Base-by-base conservation (phyloP, 2,888 invertebrate genomes). In the Drosophila falleni region DNA sequence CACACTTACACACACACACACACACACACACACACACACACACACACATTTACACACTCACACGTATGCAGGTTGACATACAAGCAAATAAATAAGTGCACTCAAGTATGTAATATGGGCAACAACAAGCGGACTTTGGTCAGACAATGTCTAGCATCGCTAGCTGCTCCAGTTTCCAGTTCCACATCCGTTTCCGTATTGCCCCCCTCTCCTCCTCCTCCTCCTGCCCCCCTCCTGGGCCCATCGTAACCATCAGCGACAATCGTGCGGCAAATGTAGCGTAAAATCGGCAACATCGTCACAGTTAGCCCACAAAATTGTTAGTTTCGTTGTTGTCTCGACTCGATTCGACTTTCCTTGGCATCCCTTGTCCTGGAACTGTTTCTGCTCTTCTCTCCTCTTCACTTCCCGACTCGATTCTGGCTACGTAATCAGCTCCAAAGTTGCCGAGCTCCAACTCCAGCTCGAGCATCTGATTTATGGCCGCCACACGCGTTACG, bases 61-160 rank as follows among this genome's bases (percentile, higher is more conserved):
- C 26, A 53, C 49, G 64, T 54, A 56, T 71, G 70, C 83, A 81
- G 78, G 79, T 86, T 85, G 84, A 85, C 85, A 78, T 76, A 83
- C 81, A 78, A 81, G 81, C 86, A 83, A 84, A 84, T 84, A 84
- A 85, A 86, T 81, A 87, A 84, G 81, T 88, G 88, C 88, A 88
- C 86, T 88, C 87, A 86, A 87, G 81, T 88, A 87, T 88, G 88
- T 88, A 88, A 88, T 88, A 87, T 76, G 86, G 73, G 71, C 80
- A 82, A 69, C 47, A 62, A 50, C 50, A 46, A 67, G 42, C 70
- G 50, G 69, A 55, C 66, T 72, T 60, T 71, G 81, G 82, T 81
- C 82, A 81, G 81, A 81, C 80, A 78, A 68, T 81, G 80, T 80
- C 71, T 73, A 31, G 68, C 58, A 56, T 39, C 74, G 61, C 10